These are phyloP conservation scores for Scomberomorus guttatus DNA, from an alignment of 2,797 vertebrate species.

Conservation along the genomic window DNA sequence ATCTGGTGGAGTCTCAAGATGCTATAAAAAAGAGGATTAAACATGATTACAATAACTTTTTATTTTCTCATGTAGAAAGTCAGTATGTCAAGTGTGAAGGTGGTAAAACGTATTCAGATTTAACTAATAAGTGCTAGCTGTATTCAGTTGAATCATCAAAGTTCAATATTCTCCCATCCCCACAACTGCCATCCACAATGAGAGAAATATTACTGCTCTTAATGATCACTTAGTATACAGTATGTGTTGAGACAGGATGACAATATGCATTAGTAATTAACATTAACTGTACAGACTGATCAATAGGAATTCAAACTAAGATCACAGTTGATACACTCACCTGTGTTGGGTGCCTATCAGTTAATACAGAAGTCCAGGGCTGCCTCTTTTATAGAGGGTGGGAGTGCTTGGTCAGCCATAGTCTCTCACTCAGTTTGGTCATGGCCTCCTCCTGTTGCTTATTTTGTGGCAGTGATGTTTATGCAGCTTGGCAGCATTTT, in stretches of 20 bases:
- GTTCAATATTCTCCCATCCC: no score
- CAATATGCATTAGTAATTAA: background rate
- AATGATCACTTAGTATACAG: background rate
- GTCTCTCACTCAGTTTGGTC: constrained; percentile 51
- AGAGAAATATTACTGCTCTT: background rate
- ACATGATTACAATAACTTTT: background rate
- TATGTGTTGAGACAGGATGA: background rate
- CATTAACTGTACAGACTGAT: background rate
- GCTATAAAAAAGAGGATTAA: constrained; percentile 23
- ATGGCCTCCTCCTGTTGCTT: constrained; percentile 51
- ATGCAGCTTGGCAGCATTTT: background rate
- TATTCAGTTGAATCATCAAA: background rate
- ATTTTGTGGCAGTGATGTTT: constrained; percentile 31
- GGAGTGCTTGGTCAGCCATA: constrained; percentile 52
- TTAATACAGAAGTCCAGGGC: constrained; percentile 18
- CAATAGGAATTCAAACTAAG: background rate
- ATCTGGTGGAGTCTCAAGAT: constrained; percentile 5
- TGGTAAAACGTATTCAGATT: background rate
- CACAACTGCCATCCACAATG: background rate
- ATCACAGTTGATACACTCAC: constrained; percentile 39
- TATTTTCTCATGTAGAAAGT: background rate
- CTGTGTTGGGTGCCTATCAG: constrained; percentile 56
- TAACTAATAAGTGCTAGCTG: background rate
- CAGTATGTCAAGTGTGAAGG: background rate
- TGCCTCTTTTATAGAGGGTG: constrained; percentile 61